phyloP scores from a whole-genome alignment of 92 coral and sea anemone species.

The Actinostola sp. region DNA sequence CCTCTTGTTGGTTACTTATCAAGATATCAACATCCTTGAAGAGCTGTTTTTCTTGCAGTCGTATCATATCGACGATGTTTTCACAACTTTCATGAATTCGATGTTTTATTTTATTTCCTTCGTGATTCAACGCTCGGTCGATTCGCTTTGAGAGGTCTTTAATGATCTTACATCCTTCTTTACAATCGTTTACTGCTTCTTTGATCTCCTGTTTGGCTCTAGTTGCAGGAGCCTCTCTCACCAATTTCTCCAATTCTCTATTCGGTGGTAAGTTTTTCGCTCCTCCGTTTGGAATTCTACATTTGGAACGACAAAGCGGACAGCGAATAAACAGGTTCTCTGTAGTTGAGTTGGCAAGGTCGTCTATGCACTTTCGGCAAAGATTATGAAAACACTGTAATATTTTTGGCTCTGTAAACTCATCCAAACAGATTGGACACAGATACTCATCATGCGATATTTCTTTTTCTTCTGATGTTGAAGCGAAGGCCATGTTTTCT shows the following conservation, averaged over 20 bases:
- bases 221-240: constrained; percentile 68
- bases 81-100: constrained; percentile 74
- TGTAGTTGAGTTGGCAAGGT: constrained; percentile 44
- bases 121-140: constrained; percentile 44
- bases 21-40: constrained; percentile 61
- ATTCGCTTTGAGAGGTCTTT: constrained; percentile 45
- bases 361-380: constrained; percentile 68
- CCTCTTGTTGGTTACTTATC: constrained; percentile 45
- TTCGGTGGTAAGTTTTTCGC: constrained; percentile 60
- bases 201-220: constrained; percentile 60
- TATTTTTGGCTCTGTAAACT: constrained; percentile 63
- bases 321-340: constrained; percentile 41
- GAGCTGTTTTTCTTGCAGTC: constrained; percentile 63
- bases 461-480: not conserved
- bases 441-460: constrained; percentile 43
- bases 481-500: constrained; percentile 7
- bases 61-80: constrained; percentile 64
- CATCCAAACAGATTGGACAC: constrained; percentile 79
- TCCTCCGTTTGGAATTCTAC: constrained; percentile 56
- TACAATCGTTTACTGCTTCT: constrained; percentile 57
- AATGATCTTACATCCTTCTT: constrained; percentile 30
- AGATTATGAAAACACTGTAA: constrained; percentile 66
- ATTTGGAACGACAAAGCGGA: constrained; percentile 72
- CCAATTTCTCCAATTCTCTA: constrained; percentile 33
- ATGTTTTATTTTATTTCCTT: constrained; percentile 50